Evolutionary conservation across 1,140 invertebrate species (phyloP).

Genomic region (Harlomillsia oculata): DNA sequence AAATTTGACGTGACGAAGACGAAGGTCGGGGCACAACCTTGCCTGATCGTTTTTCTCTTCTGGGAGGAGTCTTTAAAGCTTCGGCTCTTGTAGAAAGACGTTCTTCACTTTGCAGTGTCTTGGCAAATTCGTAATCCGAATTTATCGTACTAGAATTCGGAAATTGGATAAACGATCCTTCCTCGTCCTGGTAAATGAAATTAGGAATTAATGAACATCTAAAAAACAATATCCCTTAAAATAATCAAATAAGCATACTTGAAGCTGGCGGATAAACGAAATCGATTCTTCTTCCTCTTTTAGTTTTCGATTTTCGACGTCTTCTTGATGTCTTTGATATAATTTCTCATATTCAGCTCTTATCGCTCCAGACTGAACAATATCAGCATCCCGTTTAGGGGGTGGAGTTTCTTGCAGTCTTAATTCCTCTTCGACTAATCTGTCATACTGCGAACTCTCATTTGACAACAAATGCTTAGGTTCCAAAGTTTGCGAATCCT

Average conservation of each 20-base stretch:
- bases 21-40: too few species aligned
- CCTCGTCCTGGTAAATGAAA: too few species aligned
- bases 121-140: too few species aligned
- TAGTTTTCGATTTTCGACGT: constrained; percentile 8
- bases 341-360: constrained; percentile 8
- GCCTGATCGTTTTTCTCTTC: too few species aligned
- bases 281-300: constrained; percentile 11
- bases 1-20: too few species aligned
- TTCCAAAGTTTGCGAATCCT: constrained; percentile 11
- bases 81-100: too few species aligned
- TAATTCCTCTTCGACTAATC: not conserved
- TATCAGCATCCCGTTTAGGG: constrained; percentile 8
- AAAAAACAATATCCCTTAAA: too few species aligned
- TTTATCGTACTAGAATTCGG: too few species aligned
- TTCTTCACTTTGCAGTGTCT: too few species aligned
- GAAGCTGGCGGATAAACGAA: constrained; percentile 12
- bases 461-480: not conserved
- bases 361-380: constrained; percentile 5
- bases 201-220: too few species aligned
- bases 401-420: not conserved
- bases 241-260: constrained; percentile 4
- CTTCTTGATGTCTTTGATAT: not conserved
- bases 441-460: not conserved
- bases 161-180: too few species aligned
- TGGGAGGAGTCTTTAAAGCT: too few species aligned